phyloP scores from a whole-genome alignment of 2,888 invertebrate genomes.

The Ceraclea dissimilis region DNA sequence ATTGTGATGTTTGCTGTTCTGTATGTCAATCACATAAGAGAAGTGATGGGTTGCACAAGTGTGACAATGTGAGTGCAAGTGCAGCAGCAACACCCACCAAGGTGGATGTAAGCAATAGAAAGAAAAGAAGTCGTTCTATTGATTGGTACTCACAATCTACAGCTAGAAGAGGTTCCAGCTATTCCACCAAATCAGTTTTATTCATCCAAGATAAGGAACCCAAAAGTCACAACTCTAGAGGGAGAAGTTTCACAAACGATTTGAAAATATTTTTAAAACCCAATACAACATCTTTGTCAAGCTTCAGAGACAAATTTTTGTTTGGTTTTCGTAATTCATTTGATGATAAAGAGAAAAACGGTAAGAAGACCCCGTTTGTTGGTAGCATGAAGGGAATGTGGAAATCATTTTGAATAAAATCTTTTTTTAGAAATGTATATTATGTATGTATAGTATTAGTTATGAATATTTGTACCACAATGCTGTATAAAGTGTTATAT shows the following conservation, averaged over 20 bases:
- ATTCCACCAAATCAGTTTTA: conserved; percentile 46
- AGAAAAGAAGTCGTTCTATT: conserved; percentile 28
- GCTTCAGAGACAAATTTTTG: conserved; percentile 44
- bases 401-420: conserved; percentile 40
- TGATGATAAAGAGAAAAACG: conserved; percentile 38
- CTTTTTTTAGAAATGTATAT: background rate
- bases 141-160: conserved; percentile 24
- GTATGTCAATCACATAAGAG: conserved; percentile 31
- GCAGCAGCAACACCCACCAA: conserved; percentile 7
- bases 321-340: conserved; percentile 37
- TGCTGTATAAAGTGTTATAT: conserved; percentile 7
- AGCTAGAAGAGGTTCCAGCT: conserved; percentile 41
- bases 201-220: conserved; percentile 42
- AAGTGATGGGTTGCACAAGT: conserved; percentile 2
- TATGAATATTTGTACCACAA: background rate
- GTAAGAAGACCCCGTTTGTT: conserved; percentile 43
- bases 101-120: conserved; percentile 32
- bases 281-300: conserved; percentile 41
- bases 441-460: background rate
- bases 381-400: conserved; percentile 46
- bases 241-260: conserved; percentile 47
- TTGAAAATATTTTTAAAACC: conserved; percentile 43
- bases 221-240: conserved; percentile 40
- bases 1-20: conserved; percentile 40
- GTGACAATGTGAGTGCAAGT: conserved; percentile 4